Evolutionary conservation across 2,113 vertebrate genomes (phyloP).

Genomic region (Passer montanus): DNA sequence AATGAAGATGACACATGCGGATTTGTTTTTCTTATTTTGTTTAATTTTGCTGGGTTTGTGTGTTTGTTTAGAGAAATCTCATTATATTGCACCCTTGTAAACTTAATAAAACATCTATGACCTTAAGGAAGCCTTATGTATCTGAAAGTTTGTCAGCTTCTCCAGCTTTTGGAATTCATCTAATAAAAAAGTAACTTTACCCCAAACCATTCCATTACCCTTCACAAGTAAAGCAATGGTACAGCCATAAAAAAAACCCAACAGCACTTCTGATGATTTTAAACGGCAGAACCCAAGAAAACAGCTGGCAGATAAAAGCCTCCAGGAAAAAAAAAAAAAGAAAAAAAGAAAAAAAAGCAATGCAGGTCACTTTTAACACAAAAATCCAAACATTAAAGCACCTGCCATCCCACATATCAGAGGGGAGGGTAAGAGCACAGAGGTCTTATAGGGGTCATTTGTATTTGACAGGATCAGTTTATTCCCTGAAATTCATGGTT

Average conservation of each 20-base stretch:
- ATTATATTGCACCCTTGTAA: not conserved
- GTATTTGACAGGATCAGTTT: not conserved
- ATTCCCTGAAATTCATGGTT: not conserved
- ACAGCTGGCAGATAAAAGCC: not conserved
- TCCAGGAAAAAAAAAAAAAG: not conserved
- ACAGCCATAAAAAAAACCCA: not conserved
- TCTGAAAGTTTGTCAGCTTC: not conserved
- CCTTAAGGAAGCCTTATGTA: not conserved
- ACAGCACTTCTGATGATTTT: not conserved
- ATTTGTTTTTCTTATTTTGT: not conserved
- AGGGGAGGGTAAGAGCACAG: not conserved
- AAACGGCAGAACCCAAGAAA: not conserved
- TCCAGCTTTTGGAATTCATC: not conserved
- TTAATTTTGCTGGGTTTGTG: not conserved
- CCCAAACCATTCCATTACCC: not conserved
- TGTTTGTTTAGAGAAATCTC: not conserved
- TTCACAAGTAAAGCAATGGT: not conserved
- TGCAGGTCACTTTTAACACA: not conserved
- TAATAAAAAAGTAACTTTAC: not conserved
- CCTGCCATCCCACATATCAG: not conserved
- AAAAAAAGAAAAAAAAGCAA: too few relatives aligned
- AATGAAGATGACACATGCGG: not conserved
- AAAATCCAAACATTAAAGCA: not conserved
- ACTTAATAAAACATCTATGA: not conserved
- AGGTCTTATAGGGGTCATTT: not conserved